A percentile compares a stretch with the other conserved stretches of the same genome.
Conservation (phyloP, 2,113 vertebrate genomes). For the Plectropomus leopardus region DNA sequence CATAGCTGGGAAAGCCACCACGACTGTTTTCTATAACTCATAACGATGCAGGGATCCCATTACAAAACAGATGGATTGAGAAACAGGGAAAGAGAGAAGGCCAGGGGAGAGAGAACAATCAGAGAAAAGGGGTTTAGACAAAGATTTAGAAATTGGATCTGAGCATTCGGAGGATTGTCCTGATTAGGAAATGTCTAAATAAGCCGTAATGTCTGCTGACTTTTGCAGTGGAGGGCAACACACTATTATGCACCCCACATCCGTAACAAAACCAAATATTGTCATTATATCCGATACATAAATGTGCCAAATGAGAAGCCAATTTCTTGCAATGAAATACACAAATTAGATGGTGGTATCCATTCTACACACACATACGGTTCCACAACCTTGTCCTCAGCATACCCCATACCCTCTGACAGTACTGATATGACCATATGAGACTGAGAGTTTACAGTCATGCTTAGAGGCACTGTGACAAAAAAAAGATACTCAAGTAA, state of each 20-base stretch:
- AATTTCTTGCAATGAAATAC: slow-evolving; percentile 34
- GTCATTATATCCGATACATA: slow-evolving; percentile 46
- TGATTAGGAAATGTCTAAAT: slow-evolving; percentile 72
- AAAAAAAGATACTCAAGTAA: no score
- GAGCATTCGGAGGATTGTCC: slow-evolving; percentile 53
- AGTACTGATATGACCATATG: not conserved
- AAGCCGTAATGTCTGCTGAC: slow-evolving; percentile 58
- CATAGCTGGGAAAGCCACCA: slow-evolving; percentile 76
- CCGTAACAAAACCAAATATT: slow-evolving; percentile 45
- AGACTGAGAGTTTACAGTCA: not conserved
- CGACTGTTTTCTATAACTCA: slow-evolving; percentile 78
- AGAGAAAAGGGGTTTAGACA: slow-evolving; percentile 61
- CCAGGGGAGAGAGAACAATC: slow-evolving; percentile 58
- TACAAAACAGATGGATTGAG: slow-evolving; percentile 78
- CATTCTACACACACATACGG: slow-evolving; percentile 11
- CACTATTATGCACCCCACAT: slow-evolving; percentile 54
- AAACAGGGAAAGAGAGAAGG: slow-evolving; percentile 63
- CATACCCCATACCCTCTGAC: not conserved
- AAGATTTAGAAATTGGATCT: slow-evolving; percentile 72
- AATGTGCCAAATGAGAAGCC: slow-evolving; percentile 26
- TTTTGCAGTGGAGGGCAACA: slow-evolving; percentile 51
- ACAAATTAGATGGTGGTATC: slow-evolving; percentile 26
- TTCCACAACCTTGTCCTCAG: slow-evolving; percentile 23
- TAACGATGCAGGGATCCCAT: slow-evolving; percentile 73
- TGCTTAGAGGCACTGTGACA: not conserved